phyloP scores from a whole-genome alignment of 2,888 invertebrate species.

The Apodemia hepburni region DNA sequence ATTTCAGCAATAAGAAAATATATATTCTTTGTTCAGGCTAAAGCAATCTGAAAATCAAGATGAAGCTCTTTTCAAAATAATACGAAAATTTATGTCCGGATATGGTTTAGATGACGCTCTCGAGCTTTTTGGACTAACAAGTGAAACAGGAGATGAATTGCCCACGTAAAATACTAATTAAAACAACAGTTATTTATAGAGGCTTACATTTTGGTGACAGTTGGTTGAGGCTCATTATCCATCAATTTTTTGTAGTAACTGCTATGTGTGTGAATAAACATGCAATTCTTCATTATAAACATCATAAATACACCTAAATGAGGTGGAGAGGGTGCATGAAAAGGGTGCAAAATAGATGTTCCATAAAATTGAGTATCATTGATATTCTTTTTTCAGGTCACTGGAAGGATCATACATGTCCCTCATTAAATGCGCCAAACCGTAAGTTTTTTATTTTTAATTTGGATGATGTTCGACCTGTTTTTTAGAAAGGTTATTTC shows the following conservation, averaged over 20 bases:
- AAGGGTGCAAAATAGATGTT: background rate
- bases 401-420: constrained; percentile 61
- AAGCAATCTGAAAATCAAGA: constrained; percentile 49
- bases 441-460: constrained; percentile 58
- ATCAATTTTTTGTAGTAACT: constrained; percentile 17
- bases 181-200: constrained; percentile 24
- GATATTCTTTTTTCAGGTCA: constrained; percentile 42
- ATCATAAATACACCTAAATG: constrained; percentile 17
- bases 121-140: constrained; percentile 55
- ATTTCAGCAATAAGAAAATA: constrained; percentile 16
- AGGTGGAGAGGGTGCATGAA: constrained; percentile 28
- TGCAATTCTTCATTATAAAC: constrained; percentile 4
- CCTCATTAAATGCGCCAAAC: constrained; percentile 64
- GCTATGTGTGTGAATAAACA: background rate
- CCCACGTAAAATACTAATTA: constrained; percentile 52
- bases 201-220: constrained; percentile 27
- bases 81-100: constrained; percentile 68
- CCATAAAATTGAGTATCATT: background rate
- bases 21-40: constrained; percentile 57
- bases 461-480: no score
- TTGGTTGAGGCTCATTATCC: constrained; percentile 24
- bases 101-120: constrained; percentile 59
- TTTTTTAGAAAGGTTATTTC: no score
- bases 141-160: constrained; percentile 48
- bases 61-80: constrained; percentile 51